These are phyloP conservation scores for Myrmecophaga tridactyla DNA, from an alignment of 2,113 vertebrate species.

Conservation along the genomic window DNA sequence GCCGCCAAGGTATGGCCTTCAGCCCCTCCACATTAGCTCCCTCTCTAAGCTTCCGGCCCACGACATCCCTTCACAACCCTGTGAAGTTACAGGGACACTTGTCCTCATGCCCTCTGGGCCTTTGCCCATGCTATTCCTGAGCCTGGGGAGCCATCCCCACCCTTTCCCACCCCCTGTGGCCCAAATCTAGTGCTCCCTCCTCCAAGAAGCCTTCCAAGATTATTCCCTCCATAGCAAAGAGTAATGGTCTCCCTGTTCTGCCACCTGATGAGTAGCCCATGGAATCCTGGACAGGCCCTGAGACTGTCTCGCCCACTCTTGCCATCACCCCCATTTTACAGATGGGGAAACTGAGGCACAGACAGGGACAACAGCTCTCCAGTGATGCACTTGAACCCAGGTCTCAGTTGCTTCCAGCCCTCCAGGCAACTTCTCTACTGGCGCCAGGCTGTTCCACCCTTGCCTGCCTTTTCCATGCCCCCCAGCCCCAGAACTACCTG, in stretches of 20 bases:
- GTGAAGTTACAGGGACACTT: neutral
- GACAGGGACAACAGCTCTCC: neutral
- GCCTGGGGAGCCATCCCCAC: neutral
- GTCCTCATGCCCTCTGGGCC: neutral
- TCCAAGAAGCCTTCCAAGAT: neutral
- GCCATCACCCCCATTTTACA: neutral
- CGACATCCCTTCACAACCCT: neutral
- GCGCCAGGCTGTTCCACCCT: neutral
- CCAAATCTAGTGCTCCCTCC: neutral
- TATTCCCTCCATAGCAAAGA: neutral
- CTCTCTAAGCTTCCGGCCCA: neutral
- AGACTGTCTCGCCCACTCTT: neutral
- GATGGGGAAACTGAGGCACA: slow-evolving; percentile 55
- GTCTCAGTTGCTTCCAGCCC: neutral
- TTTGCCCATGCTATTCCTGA: neutral
- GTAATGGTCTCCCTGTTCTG: neutral
- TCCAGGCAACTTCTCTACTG: neutral
- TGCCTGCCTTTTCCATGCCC: neutral
- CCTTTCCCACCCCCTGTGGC: neutral
- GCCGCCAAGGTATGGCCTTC: neutral
- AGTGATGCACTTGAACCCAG: neutral
- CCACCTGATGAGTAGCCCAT: neutral
- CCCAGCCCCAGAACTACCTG: slow-evolving; percentile 36
- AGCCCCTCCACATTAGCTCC: neutral
- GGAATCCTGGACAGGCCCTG: neutral